Conservation (phyloP, 2,888 invertebrate genomes). For the Dastarcus helophoroides region DNA sequence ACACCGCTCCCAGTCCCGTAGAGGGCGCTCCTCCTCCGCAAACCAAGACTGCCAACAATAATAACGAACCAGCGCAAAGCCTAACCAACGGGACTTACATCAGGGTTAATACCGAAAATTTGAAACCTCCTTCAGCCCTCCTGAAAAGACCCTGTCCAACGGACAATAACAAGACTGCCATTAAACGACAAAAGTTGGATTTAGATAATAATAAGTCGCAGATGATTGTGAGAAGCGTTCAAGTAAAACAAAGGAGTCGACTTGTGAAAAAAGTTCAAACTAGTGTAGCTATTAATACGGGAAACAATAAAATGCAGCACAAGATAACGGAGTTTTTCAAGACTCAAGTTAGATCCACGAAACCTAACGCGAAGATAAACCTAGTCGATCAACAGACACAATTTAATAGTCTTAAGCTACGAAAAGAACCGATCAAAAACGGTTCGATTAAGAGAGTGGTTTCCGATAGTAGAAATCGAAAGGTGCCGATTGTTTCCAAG, state of each 20-base stretch:
- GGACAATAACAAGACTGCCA: too few relatives aligned
- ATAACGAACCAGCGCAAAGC: not conserved
- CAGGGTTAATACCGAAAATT: too few relatives aligned
- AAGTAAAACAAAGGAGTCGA: too few relatives aligned
- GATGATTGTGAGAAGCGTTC: too few relatives aligned
- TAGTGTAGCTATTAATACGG: too few relatives aligned
- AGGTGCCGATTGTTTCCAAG: conserved; percentile 20
- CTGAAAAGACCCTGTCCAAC: too few relatives aligned
- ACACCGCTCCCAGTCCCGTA: conserved; percentile 11
- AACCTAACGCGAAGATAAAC: conserved; percentile 26
- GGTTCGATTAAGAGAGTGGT: conserved; percentile 32
- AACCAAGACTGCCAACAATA: conserved; percentile 5
- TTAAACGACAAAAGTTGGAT: too few relatives aligned
- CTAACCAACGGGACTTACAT: conserved; percentile 1
- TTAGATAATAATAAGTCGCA: too few relatives aligned
- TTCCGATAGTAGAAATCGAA: conserved; percentile 25
- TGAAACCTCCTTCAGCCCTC: too few relatives aligned
- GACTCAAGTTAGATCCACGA: conserved; percentile 64
- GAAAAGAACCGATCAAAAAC: conserved; percentile 18
- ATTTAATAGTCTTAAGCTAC: conserved; percentile 20
- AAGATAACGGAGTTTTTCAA: conserved; percentile 80
- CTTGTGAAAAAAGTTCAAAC: too few relatives aligned
- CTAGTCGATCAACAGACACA: conserved; percentile 27
- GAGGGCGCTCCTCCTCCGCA: conserved; percentile 8
- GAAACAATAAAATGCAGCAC: conserved; percentile 43